These are phyloP conservation scores for Hemicordylus capensis DNA, from an alignment of 2,113 vertebrate species.

Conservation along the genomic window DNA sequence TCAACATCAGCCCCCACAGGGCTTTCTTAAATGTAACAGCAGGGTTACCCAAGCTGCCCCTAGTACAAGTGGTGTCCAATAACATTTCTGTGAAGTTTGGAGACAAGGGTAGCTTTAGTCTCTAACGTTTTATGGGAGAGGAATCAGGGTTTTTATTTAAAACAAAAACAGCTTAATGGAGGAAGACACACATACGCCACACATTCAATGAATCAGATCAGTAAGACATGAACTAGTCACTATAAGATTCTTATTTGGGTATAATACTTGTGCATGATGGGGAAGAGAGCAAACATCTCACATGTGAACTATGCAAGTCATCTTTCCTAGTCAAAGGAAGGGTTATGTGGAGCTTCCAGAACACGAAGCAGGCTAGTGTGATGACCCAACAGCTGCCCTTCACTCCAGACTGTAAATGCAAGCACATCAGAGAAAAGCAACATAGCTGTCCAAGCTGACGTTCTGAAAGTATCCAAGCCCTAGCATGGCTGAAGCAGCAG, in stretches of 20 bases:
- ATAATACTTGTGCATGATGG: fast-evolving
- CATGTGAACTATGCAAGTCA: background rate
- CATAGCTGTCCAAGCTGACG: background rate
- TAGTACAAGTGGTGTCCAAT: conserved; percentile 55
- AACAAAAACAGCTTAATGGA: background rate
- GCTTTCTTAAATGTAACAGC: conserved; percentile 43
- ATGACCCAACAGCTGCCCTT: background rate
- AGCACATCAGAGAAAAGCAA: background rate
- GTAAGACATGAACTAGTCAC: background rate
- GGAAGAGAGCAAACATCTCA: background rate
- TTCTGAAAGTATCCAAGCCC: background rate
- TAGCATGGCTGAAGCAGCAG: background rate
- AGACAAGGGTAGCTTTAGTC: background rate
- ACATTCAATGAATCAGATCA: conserved; percentile 44
- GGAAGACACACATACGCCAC: conserved; percentile 5
- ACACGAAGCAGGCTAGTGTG: background rate
- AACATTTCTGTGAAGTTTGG: conserved; percentile 68
- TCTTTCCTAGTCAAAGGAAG: background rate
- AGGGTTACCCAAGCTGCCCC: conserved; percentile 14
- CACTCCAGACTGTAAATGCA: background rate
- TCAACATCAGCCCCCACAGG: conserved; percentile 82
- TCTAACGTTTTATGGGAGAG: conserved; percentile 12
- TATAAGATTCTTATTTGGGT: background rate
- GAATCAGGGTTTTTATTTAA: background rate
- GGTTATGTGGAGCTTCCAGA: fast-evolving